Evolutionary conservation across 2,888 invertebrate genomes (phyloP).

Genomic region (Limenitis camilla): DNA sequence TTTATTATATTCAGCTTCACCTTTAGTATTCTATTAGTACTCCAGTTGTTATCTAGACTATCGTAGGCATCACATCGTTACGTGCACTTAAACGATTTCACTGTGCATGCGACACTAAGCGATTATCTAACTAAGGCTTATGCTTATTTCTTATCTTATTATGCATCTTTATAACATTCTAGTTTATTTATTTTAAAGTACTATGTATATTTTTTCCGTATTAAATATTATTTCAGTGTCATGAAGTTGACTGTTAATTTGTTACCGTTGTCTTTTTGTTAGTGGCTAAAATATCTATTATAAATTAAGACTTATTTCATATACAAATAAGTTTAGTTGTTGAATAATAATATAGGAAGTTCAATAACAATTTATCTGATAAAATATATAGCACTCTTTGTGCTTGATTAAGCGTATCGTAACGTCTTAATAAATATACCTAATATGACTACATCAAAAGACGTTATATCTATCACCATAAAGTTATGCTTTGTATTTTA

Average conservation of each 20-base stretch:
- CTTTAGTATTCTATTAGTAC: conserved; percentile 36
- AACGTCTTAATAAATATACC: conserved; percentile 8
- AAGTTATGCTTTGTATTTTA: conserved; percentile 38
- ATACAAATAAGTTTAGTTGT: too few species aligned
- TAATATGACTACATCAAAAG: conserved; percentile 22
- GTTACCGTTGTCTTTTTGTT: too few species aligned
- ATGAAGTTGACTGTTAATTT: too few species aligned
- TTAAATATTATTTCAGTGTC: too few species aligned
- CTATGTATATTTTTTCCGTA: neutral
- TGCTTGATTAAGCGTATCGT: conserved; percentile 1
- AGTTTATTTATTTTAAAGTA: neutral
- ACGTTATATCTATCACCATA: conserved; percentile 43
- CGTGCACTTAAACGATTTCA: conserved; percentile 48
- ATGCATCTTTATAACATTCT: neutral
- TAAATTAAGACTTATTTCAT: too few species aligned
- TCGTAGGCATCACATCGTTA: conserved; percentile 28
- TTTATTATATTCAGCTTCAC: neutral
- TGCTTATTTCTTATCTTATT: conserved; percentile 1
- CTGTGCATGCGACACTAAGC: conserved; percentile 31
- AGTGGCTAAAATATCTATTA: too few species aligned
- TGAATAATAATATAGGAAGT: too few species aligned
- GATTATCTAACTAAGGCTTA: conserved; percentile 29
- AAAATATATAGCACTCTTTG: neutral
- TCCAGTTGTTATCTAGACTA: conserved; percentile 35
- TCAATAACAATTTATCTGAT: too few species aligned